Base-by-base conservation (phyloP, 37 sponge, comb jelly and placozoan genomes). In the Lycopodina hypogea region DNA sequence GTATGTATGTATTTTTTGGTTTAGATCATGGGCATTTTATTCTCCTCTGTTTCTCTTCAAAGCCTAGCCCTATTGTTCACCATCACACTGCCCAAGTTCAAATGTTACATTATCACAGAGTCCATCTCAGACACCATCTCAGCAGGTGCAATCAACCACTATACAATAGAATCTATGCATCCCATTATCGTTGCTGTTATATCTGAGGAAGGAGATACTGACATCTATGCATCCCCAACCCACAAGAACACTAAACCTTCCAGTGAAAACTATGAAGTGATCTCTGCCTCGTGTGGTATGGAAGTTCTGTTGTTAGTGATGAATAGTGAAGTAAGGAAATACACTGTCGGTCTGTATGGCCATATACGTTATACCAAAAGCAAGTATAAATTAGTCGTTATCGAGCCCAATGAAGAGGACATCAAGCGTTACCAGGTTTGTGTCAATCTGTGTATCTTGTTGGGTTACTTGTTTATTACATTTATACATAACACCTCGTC, bases 131-230 rank as follows among this genome's bases (percentile, higher is more conserved):
- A 53, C 48, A 38, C 34, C 6, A 50, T 84, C 24, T 33, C 30
- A 22, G 71, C 64, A 8, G 84, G 84, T 56, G 84, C 76, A 38
- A 45, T 62, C 0, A 24, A n/a, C 41, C 72, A 73, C 38, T 85
- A 79, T 67, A 85, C 74, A 21, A 14, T 72, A 33, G 68, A 83
- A 66, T 65, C 72, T 6, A 29, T 1, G 0, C 17, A 56, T 1
- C 66, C 65, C 22, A 23, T 85, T 0, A 15, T 78, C 0, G 38
- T 85, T 1, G 68, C 58, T 6, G 62, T 83, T 19, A 15, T 68
- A 3, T 78, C 79, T 9, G 33, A 53, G 0, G 86, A 63, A 26
- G 86, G 86, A 8, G 86, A 85, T 64, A 79, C 86, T 12, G 86
- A 85, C 32, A 42, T 85, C 11, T 85, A 73, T 51, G 79, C 72